Evolutionary conservation across 2,113 vertebrate genomes (phyloP), one percentile per base, ranked within the genome.

Genomic region (Pterocles burchelli): DNA sequence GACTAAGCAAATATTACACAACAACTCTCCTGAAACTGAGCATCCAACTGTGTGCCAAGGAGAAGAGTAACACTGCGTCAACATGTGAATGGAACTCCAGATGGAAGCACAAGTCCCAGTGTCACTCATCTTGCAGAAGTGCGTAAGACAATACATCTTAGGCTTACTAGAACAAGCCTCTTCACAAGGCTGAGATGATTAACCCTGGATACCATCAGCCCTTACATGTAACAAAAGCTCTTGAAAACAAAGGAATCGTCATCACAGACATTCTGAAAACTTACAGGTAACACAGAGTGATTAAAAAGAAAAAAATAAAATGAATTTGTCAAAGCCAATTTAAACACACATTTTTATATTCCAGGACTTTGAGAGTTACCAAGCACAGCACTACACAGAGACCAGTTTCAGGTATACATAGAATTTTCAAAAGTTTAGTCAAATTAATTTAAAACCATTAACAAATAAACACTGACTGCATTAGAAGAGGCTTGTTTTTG

Each of bases 71-170:
- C 24, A 41, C n/a, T 88, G 21, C 0, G 0, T 28, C 88, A 89
- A 87, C n/a, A 73, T 1, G 51, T 2, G 29, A 67, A 52, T 49
- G 21, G 24, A 65, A 80, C 28, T 74, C 46, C 54, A 62, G 70
- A 74, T 55, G 54, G 62, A 79, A 71, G 41, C 4, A 2, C 38
- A 80, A 76, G 61, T 33, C 59, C 67, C 34, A 13, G 28, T 45
- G 71, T 46, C 51, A 82, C 36, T 66, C 36, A 31, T 4, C 51
- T 19, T 2, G 6, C 1, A 0, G 13, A 54, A 74, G 11, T 24
- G 28, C 0, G 0, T 33, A 75, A 62, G 22, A 89, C 19, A 83
- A 36, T 3, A 45, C 0, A 1, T 17, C 58, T 46, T 19, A 52
- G 2, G 17, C 16, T 71, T 25, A 66, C 29, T 6, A 58, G 10